phyloP scores from a whole-genome alignment of 1,140 invertebrate genomes.

The Papilio polytes region DNA sequence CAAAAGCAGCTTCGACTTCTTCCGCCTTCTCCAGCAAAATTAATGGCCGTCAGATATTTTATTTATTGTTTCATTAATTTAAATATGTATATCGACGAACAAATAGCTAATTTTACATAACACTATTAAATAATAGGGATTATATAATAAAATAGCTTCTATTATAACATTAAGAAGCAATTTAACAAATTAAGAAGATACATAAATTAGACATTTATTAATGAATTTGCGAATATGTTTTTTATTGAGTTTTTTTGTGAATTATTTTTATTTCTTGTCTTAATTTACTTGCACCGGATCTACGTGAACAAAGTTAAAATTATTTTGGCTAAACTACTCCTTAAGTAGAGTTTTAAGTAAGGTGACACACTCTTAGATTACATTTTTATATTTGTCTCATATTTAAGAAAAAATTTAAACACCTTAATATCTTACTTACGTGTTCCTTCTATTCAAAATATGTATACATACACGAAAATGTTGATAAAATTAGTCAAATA shows the following conservation, averaged over 20 bases:
- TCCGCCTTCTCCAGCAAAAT: not conserved
- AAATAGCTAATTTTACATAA: not conserved
- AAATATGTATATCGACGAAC: not conserved
- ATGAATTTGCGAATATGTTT: not conserved
- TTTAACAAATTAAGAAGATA: not conserved
- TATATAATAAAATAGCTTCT: constrained; percentile 3
- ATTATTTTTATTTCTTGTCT: not conserved
- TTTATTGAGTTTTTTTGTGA: not conserved
- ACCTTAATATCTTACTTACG: too few species aligned
- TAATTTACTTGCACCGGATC: not conserved
- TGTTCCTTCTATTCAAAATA: too few species aligned
- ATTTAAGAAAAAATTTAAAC: too few species aligned
- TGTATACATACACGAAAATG: not conserved
- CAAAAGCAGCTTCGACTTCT: not conserved
- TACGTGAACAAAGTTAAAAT: not conserved
- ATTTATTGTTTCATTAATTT: not conserved
- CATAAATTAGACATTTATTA: not conserved
- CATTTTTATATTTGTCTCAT: too few species aligned
- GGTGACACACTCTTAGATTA: too few species aligned
- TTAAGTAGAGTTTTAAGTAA: too few species aligned
- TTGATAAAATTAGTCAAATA: not conserved
- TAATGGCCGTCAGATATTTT: not conserved
- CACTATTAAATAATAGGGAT: not conserved
- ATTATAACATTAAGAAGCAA: not conserved
- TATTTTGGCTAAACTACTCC: too few species aligned